Conservation (phyloP, 2,797 vertebrate genomes). For the Triplophysa bombifrons region DNA sequence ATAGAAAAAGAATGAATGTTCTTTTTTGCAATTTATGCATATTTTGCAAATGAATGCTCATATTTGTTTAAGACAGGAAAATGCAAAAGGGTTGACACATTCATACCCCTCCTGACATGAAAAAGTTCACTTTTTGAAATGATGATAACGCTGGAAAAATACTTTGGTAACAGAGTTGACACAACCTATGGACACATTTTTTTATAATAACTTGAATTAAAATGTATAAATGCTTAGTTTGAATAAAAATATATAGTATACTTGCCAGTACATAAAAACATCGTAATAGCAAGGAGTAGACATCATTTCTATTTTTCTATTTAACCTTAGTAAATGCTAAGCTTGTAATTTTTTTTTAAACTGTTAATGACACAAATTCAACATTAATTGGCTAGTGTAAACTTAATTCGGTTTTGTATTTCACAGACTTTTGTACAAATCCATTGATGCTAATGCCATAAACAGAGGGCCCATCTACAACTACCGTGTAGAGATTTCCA, state of each 20-base stretch:
- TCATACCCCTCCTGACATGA: not conserved
- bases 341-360: no score
- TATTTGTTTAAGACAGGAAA: not conserved
- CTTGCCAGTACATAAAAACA: no score
- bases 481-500: conserved; percentile 97
- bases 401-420: not conserved
- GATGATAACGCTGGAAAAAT: not conserved
- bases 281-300: no score
- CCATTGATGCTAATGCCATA: conserved; percentile 90
- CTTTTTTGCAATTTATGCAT: no score
- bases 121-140: not conserved
- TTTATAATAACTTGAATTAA: no score
- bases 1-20: not conserved
- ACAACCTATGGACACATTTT: no score
- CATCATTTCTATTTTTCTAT: no score
- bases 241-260: no score
- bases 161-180: not conserved
- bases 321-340: no score
- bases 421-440: conserved; percentile 82
- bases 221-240: not conserved
- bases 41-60: not conserved
- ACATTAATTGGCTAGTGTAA: not conserved
- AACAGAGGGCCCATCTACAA: conserved; percentile 95
- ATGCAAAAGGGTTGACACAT: not conserved
- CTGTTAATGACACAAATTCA: no score